phyloP scores from a whole-genome alignment of 2,888 invertebrate species.

The Amorpha juglandis region DNA sequence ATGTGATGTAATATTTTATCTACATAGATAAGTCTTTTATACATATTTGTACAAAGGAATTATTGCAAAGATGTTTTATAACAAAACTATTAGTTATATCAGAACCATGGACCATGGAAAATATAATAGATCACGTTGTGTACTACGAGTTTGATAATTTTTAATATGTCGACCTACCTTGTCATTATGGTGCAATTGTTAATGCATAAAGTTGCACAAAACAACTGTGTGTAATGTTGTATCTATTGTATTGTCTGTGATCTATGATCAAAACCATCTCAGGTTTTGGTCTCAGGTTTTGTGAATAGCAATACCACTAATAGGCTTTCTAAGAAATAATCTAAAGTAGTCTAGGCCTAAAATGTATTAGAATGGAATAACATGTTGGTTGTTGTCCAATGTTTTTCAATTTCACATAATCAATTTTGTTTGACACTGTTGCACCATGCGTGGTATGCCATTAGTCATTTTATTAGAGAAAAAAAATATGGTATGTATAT shows the following conservation, averaged over 20 bases:
- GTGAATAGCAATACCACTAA: conserved; percentile 9
- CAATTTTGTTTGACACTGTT: conserved; percentile 3
- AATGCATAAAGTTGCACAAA: no score
- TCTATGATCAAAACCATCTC: no score
- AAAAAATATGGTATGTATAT: conserved; percentile 3
- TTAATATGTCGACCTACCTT: no score
- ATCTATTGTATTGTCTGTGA: no score
- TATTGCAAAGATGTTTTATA: conserved; percentile 22
- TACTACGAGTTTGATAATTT: no score
- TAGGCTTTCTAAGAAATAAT: conserved; percentile 5
- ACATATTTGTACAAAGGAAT: conserved; percentile 23
- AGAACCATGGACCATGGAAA: background rate
- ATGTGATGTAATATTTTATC: conserved; percentile 25
- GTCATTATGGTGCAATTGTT: no score
- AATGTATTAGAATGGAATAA: conserved; percentile 7
- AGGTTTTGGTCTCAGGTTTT: background rate
- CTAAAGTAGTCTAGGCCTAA: conserved; percentile 21
- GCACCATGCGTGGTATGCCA: background rate
- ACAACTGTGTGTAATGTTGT: no score
- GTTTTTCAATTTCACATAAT: conserved; percentile 12
- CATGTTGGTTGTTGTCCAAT: conserved; percentile 16
- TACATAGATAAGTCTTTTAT: conserved; percentile 22
- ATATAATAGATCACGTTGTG: no score
- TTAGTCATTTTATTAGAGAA: conserved; percentile 11
- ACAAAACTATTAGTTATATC: conserved; percentile 12